Evolutionary conservation across 2,113 vertebrate species (phyloP), one percentile per base, ranked within the genome.

Genomic region (Lophochroa leadbeateri): DNA sequence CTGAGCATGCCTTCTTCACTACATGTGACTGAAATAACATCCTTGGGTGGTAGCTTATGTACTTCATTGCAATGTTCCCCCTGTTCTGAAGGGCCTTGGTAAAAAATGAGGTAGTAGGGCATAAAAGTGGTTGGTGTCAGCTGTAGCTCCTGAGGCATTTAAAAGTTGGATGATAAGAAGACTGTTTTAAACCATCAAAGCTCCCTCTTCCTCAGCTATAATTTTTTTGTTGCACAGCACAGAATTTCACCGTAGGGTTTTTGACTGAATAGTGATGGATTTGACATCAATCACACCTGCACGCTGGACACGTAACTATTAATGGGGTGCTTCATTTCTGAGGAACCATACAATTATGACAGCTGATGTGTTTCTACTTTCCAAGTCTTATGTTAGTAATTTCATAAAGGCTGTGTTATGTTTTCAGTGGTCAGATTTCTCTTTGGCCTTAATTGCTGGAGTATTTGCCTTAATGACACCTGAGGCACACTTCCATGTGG

Each of bases 171-270:
- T 87, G 52, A 64, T 82, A 77, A 53, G 91, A 69, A 18, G 53
- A 39, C 49, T 79, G 33, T 58, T 96, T 90, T 70, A 93, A 91
- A 37, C n/a, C 70, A 53, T 65, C 55, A 64, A 85, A 95, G 13
- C 17, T 82, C 69, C 43, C 13, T 50, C 50, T 49, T 91, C 64
- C 58, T 82, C 33, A 52, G 70, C 58, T 17, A 1, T 44, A 92
- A 77, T 76, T 52, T 86, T 93, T 87, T 49, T 76, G 44, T 71
- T 67, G 37, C 5, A 0, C 28, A 50, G 71, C 35, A 74, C 37
- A 63, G 44, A 94, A 92, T 90, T 91, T 88, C 69, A 69, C 85
- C n/a, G 63, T 46, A 13, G 75, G 68, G 68, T 46, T 91, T 93
- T 79, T 86, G 33, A 7, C 41, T 37, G 57, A 72, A 31, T 49